phyloP scores from a whole-genome alignment of 2,113 vertebrate species.

The Gnathochromis pfefferi region DNA sequence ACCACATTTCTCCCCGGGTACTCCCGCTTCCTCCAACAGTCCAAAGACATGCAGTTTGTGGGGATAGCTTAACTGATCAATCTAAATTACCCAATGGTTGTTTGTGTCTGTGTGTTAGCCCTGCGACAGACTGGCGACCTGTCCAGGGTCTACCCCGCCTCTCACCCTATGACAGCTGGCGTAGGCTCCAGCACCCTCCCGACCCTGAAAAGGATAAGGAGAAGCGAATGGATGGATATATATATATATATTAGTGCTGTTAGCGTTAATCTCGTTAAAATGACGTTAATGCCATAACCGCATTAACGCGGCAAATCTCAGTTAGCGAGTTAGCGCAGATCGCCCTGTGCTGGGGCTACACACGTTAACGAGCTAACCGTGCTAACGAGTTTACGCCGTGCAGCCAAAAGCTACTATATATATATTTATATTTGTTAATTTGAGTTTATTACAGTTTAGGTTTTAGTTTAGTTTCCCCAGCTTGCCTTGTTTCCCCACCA shows the following conservation, averaged over 20 bases:
- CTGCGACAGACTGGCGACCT: background rate
- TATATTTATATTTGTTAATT: background rate
- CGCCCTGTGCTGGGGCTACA: background rate
- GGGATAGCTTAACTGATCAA: background rate
- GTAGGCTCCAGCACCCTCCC: background rate
- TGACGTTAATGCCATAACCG: background rate
- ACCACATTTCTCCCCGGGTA: background rate
- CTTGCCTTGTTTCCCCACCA: background rate
- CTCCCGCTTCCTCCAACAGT: background rate
- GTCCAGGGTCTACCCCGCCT: rapidly evolving
- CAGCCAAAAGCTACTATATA: background rate
- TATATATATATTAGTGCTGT: background rate
- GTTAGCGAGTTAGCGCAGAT: background rate
- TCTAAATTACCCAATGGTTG: background rate
- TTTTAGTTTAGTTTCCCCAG: background rate
- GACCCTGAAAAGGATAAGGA: background rate
- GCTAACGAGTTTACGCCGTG: background rate
- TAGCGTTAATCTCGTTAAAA: background rate
- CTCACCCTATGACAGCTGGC: background rate
- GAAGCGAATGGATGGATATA: background rate
- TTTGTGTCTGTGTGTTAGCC: rapidly evolving
- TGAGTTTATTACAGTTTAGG: background rate
- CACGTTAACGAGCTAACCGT: background rate
- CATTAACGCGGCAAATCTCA: background rate
- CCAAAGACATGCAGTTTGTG: background rate